phyloP scores from a whole-genome alignment of 1,140 invertebrate species.

The Maconellicoccus hirsutus region DNA sequence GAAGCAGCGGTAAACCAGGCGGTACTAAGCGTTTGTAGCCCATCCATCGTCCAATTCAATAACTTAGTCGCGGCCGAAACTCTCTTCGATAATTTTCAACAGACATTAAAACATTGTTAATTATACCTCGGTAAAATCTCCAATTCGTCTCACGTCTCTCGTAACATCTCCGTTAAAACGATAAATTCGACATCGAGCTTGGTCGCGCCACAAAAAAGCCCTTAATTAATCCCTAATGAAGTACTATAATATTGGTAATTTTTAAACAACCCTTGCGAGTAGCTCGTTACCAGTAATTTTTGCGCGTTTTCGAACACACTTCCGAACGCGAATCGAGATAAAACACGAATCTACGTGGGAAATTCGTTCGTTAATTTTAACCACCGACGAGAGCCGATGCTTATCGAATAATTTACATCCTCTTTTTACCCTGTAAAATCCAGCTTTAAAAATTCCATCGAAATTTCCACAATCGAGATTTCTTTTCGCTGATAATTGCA shows the following conservation, averaged over 20 bases:
- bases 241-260: background rate
- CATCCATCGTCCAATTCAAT: background rate
- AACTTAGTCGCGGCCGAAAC: background rate
- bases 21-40: background rate
- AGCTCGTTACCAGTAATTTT: background rate
- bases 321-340: background rate
- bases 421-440: background rate
- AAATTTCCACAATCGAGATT: too few relatives aligned
- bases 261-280: background rate
- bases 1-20: background rate
- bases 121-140: too few relatives aligned
- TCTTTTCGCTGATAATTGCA: slow-evolving; percentile 6
- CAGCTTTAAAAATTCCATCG: too few relatives aligned
- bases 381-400: background rate
- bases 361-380: slow-evolving; percentile 13
- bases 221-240: background rate
- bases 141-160: too few relatives aligned
- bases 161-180: too few relatives aligned
- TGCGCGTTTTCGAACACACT: background rate
- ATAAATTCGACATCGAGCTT: too few relatives aligned
- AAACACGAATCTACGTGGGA: background rate
- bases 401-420: background rate
- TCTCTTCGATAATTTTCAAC: too few relatives aligned
- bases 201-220: too few relatives aligned
- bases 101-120: too few relatives aligned